Conservation (phyloP, 2,113 vertebrate genomes). For the Steatornis caripensis region DNA sequence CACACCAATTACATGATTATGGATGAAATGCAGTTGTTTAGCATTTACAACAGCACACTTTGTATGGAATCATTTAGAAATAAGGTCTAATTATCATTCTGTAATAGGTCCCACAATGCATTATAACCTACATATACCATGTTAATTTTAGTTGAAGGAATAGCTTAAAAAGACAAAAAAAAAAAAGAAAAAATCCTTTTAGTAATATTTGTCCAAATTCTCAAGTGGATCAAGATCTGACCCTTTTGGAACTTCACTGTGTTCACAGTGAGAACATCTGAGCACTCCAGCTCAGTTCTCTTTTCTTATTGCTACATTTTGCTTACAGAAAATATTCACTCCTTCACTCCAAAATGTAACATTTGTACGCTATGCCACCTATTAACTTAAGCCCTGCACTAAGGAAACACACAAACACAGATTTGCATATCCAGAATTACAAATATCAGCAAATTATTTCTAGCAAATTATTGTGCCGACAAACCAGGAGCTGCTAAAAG, state of each 20-base stretch:
- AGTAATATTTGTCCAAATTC: background rate
- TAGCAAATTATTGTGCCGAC: background rate
- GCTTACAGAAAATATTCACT: background rate
- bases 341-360: background rate
- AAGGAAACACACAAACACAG: background rate
- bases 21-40: conserved; percentile 46
- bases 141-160: conserved; percentile 3
- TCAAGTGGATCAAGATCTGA: background rate
- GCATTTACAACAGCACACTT: conserved; percentile 34
- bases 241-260: background rate
- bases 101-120: conserved; percentile 32
- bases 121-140: background rate
- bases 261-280: background rate
- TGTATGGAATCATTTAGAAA: conserved; percentile 28
- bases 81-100: conserved; percentile 44
- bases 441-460: background rate
- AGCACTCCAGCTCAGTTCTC: background rate
- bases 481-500: background rate
- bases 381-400: background rate
- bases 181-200: background rate
- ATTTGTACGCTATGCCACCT: background rate
- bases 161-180: background rate
- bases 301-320: background rate
- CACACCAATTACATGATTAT: conserved; percentile 46
- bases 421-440: background rate